Evolutionary conservation across 2,888 invertebrate species (phyloP).

Genomic region (Chrysina gloriosa): DNA sequence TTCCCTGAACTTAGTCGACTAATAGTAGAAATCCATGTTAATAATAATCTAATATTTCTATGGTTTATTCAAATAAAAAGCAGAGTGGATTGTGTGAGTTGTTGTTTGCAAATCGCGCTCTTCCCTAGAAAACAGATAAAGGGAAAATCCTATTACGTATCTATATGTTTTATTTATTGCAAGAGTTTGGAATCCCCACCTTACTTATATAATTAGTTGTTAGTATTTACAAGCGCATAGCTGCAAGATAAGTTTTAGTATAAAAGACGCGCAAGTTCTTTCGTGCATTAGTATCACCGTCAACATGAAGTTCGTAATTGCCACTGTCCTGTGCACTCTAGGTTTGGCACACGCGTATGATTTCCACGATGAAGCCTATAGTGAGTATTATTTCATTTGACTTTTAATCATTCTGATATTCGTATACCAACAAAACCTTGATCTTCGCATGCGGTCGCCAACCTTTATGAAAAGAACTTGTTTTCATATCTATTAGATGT

Average conservation of each 20-base stretch:
- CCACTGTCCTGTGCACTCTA: neutral
- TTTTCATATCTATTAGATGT: too few relatives aligned
- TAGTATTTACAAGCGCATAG: neutral
- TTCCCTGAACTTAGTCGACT: too few relatives aligned
- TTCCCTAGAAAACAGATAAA: neutral
- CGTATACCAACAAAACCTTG: neutral
- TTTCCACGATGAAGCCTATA: constrained; percentile 9
- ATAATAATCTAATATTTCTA: too few relatives aligned
- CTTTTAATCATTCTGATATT: neutral
- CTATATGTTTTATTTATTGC: neutral
- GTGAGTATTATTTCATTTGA: constrained; percentile 14
- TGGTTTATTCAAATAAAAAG: too few relatives aligned
- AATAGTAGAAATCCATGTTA: too few relatives aligned
- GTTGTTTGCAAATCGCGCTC: too few relatives aligned
- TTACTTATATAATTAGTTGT: neutral
- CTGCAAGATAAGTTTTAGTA: neutral
- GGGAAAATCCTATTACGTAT: neutral
- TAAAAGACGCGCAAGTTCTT: constrained; percentile 8
- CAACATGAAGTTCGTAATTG: constrained; percentile 14
- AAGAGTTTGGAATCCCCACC: neutral
- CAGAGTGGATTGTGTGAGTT: too few relatives aligned
- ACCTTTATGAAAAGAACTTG: too few relatives aligned
- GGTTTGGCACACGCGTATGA: neutral
- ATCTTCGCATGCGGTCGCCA: too few relatives aligned
- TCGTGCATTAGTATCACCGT: neutral